Evolutionary conservation across 2,113 vertebrate species (phyloP).

Genomic region (Melanocharis versteri): DNA sequence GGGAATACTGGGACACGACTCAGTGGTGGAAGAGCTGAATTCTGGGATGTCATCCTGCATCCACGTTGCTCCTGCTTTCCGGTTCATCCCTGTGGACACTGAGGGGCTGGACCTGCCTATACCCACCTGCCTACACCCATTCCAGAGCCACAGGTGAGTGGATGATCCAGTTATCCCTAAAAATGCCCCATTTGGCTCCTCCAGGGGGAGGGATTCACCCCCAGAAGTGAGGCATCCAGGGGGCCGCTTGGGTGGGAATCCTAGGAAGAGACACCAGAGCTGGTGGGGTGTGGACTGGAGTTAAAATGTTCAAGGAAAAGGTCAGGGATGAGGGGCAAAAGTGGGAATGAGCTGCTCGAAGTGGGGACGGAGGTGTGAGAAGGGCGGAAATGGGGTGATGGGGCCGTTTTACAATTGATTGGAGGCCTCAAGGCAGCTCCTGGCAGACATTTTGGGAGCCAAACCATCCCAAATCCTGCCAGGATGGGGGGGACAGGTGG

Average conservation of each 20-base stretch:
- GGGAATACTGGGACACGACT: rapidly evolving
- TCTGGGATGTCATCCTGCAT: rapidly evolving
- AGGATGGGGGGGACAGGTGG: rapidly evolving
- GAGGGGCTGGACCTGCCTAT: neutral
- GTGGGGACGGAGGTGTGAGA: rapidly evolving
- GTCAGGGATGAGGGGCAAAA: neutral
- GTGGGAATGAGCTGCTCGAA: neutral
- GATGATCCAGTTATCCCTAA: neutral
- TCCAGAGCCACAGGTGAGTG: neutral
- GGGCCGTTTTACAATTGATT: rapidly evolving
- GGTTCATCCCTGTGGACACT: neutral
- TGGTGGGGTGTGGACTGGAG: neutral
- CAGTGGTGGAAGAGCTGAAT: neutral
- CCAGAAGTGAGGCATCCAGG: neutral
- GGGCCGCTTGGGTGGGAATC: neutral
- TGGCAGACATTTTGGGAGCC: neutral
- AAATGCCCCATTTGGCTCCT: neutral
- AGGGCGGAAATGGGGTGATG: neutral
- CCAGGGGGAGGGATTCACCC: neutral
- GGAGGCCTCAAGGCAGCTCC: neutral
- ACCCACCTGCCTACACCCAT: neutral
- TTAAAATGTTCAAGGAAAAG: neutral
- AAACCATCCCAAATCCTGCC: neutral
- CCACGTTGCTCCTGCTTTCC: rapidly evolving
- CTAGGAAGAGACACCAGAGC: neutral